A percentile compares a stretch with the other conserved stretches of the same genome.
Evolutionary conservation across 2,797 vertebrate species (phyloP).

Genomic region (Rhabdophis nuchalis): DNA sequence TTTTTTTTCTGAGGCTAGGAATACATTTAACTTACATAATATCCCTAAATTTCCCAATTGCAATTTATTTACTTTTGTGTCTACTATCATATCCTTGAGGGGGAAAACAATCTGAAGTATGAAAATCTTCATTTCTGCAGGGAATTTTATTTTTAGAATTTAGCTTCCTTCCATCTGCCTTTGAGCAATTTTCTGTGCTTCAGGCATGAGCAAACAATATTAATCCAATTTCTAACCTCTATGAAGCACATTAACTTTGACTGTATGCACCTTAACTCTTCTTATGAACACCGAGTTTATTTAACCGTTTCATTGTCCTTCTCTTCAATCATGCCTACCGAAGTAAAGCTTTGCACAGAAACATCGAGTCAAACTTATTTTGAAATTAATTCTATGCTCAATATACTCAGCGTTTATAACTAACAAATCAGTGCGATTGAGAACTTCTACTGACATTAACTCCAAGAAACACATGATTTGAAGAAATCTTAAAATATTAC

Average conservation of each 20-base stretch:
- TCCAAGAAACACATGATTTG: not conserved
- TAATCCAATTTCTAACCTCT: slow-evolving; percentile 74
- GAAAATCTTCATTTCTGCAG: slow-evolving; percentile 70
- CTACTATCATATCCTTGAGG: slow-evolving; percentile 50
- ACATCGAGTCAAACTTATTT: not conserved
- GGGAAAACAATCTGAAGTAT: slow-evolving; percentile 64
- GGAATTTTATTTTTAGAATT: slow-evolving; percentile 75
- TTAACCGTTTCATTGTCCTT: slow-evolving; percentile 62
- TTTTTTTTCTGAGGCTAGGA: not conserved
- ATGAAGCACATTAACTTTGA: slow-evolving; percentile 68
- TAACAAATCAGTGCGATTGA: not conserved
- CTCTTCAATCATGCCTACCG: not conserved
- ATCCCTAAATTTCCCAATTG: slow-evolving; percentile 33
- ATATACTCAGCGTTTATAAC: not conserved
- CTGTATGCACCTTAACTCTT: slow-evolving; percentile 57
- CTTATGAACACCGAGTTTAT: slow-evolving; percentile 53
- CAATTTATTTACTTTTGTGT: slow-evolving; percentile 48
- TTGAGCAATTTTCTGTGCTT: slow-evolving; percentile 74
- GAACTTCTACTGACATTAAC: not conserved
- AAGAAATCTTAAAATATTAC: not conserved
- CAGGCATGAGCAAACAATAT: slow-evolving; percentile 76
- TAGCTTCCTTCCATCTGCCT: slow-evolving; percentile 68
- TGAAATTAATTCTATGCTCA: not conserved
- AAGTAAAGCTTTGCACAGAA: not conserved
- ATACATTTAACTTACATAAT: slow-evolving; percentile 7